Evolutionary conservation across 2,113 vertebrate species (phyloP).

Genomic region (Oreochromis aureus): DNA sequence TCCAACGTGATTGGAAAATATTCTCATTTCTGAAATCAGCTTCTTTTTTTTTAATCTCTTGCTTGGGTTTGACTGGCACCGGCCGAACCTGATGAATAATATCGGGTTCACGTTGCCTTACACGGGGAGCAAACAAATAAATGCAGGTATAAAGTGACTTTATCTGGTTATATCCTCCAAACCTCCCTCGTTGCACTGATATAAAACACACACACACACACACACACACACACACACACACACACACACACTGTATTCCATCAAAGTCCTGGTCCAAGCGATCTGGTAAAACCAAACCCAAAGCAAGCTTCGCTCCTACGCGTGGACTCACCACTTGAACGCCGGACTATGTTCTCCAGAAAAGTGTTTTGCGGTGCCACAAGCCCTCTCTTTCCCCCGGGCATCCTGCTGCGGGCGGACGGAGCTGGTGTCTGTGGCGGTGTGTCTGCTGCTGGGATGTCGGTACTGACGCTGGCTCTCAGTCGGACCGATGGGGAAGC

Average conservation of each 20-base stretch:
- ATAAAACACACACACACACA: background rate
- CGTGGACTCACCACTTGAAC: slow-evolving; percentile 87
- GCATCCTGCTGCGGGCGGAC: slow-evolving; percentile 88
- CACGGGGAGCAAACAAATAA: background rate
- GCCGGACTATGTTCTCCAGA: slow-evolving; percentile 93
- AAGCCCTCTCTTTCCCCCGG: slow-evolving; percentile 95
- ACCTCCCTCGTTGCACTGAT: background rate
- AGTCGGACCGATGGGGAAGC: slow-evolving; percentile 42
- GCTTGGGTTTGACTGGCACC: background rate
- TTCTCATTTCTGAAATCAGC: background rate
- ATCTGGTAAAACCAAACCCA: background rate
- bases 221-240: background rate
- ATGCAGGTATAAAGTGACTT: background rate
- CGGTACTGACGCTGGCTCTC: slow-evolving; percentile 71
- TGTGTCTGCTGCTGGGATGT: slow-evolving; percentile 53
- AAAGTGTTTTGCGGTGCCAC: slow-evolving; percentile 99
- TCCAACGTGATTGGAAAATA: background rate
- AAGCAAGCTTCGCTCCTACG: background rate
- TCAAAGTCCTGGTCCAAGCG: background rate
- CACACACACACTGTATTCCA: background rate
- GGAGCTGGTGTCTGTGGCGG: slow-evolving; percentile 60
- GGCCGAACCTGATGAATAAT: background rate
- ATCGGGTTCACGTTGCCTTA: background rate
- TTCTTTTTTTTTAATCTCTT: background rate
- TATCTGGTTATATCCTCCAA: background rate